phyloP scores from a whole-genome alignment of 2,797 vertebrate species.

The Ceryle rudis region DNA sequence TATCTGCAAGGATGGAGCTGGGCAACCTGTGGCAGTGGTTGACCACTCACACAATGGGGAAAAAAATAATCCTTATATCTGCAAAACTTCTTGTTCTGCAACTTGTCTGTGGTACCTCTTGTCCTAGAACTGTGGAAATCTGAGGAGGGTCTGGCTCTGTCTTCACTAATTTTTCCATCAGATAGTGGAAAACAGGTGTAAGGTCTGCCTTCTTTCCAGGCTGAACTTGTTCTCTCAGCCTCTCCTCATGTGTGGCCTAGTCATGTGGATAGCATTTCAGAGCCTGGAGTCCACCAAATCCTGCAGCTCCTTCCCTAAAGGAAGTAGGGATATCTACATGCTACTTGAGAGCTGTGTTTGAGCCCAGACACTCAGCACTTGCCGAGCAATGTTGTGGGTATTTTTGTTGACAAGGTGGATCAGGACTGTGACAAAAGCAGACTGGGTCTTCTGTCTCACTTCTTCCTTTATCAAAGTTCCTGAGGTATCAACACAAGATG shows the following conservation, averaged over 20 bases:
- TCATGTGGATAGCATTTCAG: background rate
- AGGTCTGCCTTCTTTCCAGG: background rate
- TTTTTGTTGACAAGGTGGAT: background rate
- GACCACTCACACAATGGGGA: background rate
- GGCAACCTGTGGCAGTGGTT: background rate
- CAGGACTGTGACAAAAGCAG: background rate
- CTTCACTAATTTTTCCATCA: background rate
- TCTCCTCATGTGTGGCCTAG: fast-evolving
- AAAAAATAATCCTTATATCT: background rate
- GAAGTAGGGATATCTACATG: background rate
- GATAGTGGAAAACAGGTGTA: background rate
- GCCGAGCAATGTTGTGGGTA: background rate
- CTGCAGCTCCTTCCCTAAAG: background rate
- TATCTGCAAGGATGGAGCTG: background rate
- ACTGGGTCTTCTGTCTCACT: background rate
- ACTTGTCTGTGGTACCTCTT: background rate
- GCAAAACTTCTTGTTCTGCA: background rate
- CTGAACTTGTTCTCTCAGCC: background rate
- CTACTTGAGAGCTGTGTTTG: background rate
- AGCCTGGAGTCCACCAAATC: background rate
- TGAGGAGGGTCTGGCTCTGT: background rate
- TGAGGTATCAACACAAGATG: background rate
- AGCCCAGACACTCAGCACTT: background rate
- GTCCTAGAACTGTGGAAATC: background rate
- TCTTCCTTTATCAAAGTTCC: background rate